Evolutionary conservation across 2,888 invertebrate species (phyloP).

Genomic region (Volucella zonaria): DNA sequence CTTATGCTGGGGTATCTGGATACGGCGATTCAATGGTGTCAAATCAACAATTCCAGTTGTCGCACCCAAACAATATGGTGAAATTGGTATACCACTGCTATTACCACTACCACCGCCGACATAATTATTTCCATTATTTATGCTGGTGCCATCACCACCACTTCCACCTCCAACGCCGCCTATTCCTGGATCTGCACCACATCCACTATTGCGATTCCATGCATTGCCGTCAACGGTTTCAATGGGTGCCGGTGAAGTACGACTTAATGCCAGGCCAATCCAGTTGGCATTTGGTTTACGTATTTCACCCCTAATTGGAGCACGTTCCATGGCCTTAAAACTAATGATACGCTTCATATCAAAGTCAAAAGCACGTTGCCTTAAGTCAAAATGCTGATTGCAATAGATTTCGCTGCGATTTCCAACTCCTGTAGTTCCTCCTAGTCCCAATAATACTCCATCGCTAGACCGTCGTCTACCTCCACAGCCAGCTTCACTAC

Average conservation of each 20-base stretch:
- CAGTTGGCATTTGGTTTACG: conserved; percentile 84
- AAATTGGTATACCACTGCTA: conserved; percentile 54
- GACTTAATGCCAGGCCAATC: conserved; percentile 96
- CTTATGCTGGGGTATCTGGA: too few relatives aligned
- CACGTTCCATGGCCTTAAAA: too few relatives aligned
- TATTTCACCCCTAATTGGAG: too few relatives aligned
- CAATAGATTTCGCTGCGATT: conserved; percentile 77
- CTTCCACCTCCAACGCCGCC: conserved; percentile 19
- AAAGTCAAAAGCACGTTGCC: too few relatives aligned
- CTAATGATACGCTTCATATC: too few relatives aligned
- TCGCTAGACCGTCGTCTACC: conserved; percentile 80
- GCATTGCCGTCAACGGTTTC: conserved; percentile 76
- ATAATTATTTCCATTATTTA: conserved; percentile 18
- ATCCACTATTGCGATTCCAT: conserved; percentile 60
- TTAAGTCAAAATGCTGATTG: too few relatives aligned
- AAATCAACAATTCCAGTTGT: too few relatives aligned
- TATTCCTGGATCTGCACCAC: conserved; percentile 33
- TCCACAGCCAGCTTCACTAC: conserved; percentile 78
- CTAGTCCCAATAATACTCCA: conserved; percentile 79
- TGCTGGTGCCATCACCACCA: not conserved
- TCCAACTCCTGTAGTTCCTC: conserved; percentile 69
- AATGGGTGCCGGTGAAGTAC: conserved; percentile 88
- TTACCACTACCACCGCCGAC: conserved; percentile 22
- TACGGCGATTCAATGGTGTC: too few relatives aligned
- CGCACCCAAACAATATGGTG: too few relatives aligned